Evolutionary conservation across 2,113 vertebrate genomes (phyloP).

Genomic region (Anguilla japonica): DNA sequence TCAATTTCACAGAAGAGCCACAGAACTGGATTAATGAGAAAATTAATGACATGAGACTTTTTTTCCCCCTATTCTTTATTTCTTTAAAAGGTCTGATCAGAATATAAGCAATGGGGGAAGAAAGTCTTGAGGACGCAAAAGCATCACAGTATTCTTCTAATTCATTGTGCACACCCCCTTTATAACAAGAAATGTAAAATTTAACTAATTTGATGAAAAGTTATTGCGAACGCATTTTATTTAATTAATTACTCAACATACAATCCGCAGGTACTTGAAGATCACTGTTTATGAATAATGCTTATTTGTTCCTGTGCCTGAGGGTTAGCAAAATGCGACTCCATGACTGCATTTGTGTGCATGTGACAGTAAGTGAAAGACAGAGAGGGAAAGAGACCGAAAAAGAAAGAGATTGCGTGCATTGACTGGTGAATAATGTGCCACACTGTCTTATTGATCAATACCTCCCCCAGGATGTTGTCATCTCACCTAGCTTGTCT

Average conservation of each 20-base stretch:
- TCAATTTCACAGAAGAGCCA: background rate
- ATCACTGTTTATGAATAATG: background rate
- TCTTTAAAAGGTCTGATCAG: background rate
- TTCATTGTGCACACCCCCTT: background rate
- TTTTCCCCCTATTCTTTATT: background rate
- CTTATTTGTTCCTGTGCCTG: background rate
- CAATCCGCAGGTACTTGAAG: too few relatives aligned
- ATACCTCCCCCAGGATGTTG: constrained; percentile 19
- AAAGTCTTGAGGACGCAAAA: background rate
- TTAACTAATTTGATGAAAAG: too few relatives aligned
- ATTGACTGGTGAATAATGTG: constrained; percentile 23
- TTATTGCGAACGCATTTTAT: too few relatives aligned
- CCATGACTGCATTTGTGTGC: background rate
- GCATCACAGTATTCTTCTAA: background rate
- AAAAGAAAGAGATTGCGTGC: background rate
- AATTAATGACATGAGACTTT: background rate
- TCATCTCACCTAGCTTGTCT: constrained; percentile 22
- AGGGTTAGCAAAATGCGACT: background rate
- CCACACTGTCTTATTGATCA: constrained; percentile 31
- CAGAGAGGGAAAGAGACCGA: background rate
- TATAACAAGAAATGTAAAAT: background rate
- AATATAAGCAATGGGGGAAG: background rate
- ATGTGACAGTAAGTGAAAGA: background rate
- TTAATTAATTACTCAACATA: too few relatives aligned
- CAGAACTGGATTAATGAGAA: background rate